Conservation (phyloP, 2,888 invertebrate species). For the Dichetophora obliterata region DNA sequence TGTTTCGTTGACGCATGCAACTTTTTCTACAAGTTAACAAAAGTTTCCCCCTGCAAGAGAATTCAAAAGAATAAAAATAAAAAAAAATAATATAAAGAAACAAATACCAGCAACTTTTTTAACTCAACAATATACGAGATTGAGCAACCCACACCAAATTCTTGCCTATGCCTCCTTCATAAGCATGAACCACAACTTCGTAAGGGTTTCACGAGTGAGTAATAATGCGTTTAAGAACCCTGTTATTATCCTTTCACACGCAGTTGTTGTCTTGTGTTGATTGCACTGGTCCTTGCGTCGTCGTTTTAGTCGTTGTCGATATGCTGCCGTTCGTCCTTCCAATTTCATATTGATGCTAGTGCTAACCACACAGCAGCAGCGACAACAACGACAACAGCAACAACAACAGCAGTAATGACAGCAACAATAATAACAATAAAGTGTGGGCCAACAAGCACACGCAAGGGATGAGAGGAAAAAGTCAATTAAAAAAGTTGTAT, state of each 20-base stretch:
- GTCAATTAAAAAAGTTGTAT: conserved; percentile 70
- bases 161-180: neutral
- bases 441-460: conserved; percentile 9
- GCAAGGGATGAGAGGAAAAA: conserved; percentile 59
- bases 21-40: neutral
- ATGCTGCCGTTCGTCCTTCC: conserved; percentile 15
- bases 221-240: conserved; percentile 44
- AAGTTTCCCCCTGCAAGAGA: neutral
- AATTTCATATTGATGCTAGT: conserved; percentile 22
- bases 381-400: conserved; percentile 37
- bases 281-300: neutral
- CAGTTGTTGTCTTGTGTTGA: conserved; percentile 49
- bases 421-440: conserved; percentile 13
- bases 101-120: neutral
- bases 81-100: no score
- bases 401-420: conserved; percentile 30
- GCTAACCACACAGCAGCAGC: conserved; percentile 42
- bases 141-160: neutral
- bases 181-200: neutral
- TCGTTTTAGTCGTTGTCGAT: neutral
- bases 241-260: conserved; percentile 60
- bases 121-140: neutral
- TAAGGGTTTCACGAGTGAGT: conserved; percentile 14
- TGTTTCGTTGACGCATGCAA: conserved; percentile 51
- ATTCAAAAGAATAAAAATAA: no score